A percentile compares a stretch with the other conserved stretches of the same genome.
phyloP scores from a whole-genome alignment of 2,888 invertebrate species.

The Meiosimyza platycephala region DNA sequence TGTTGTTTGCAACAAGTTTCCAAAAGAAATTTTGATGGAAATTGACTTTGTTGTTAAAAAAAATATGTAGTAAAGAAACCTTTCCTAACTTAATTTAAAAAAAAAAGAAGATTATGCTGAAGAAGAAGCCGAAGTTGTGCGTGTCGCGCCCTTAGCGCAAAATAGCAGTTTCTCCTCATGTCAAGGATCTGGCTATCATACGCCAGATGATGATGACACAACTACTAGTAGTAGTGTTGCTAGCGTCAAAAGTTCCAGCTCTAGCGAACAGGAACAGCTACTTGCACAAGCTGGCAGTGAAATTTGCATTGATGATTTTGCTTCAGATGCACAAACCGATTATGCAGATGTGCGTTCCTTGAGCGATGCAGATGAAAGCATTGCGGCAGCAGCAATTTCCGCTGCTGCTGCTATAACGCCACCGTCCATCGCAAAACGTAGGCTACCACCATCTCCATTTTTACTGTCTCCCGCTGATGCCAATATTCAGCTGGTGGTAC shows the following conservation, averaged over 20 bases:
- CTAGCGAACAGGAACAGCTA: constrained; percentile 4
- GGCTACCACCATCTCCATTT: too few species aligned
- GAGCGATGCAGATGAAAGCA: constrained; percentile 48
- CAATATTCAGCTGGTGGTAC: constrained; percentile 39
- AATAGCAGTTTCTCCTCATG: constrained; percentile 73
- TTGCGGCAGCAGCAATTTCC: neutral
- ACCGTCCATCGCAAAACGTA: neutral
- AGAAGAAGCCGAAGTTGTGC: constrained; percentile 39
- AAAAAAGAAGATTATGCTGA: constrained; percentile 29
- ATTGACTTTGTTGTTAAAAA: neutral
- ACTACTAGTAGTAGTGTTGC: constrained; percentile 43
- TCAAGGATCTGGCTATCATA: constrained; percentile 78
- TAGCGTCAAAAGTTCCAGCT: constrained; percentile 34
- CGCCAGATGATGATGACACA: constrained; percentile 75
- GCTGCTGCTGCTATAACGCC: neutral
- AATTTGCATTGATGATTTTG: constrained; percentile 51
- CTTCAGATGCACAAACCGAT: constrained; percentile 48
- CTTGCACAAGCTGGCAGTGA: constrained; percentile 22
- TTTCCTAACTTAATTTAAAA: neutral
- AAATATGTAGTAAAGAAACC: neutral
- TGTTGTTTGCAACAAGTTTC: neutral
- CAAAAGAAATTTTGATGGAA: neutral
- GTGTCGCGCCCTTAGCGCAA: constrained; percentile 69
- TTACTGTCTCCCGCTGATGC: neutral
- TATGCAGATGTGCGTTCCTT: constrained; percentile 55